Base-by-base conservation (phyloP, 1,140 invertebrate genomes). In the Lepeophtheirus salmonis region DNA sequence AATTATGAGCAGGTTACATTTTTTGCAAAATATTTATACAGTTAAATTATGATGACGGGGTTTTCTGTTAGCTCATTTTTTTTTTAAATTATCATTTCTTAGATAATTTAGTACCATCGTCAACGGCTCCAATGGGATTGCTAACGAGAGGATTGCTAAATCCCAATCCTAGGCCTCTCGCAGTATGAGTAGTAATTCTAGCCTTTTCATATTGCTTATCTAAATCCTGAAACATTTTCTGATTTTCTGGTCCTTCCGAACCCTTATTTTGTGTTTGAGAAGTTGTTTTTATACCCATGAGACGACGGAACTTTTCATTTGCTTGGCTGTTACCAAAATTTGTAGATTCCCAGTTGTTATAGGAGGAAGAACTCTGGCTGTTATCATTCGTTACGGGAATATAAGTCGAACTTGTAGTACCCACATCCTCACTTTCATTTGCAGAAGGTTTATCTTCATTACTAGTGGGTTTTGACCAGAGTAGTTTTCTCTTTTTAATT, bases 201-300 rank as follows among this genome's bases (percentile, higher is more conserved):
- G 75, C 76, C 66, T 72, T 71, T 62, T 76, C 71, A 64, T 78
- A 78, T 62, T 78, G 75, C 59, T 73, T 69, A 63, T 77, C 75
- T 49, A 77, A 66, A 55, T 72, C 66, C 3, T 68, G 60, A 64
- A 78, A 77, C 3, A 77, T 64, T 64, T 58, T 58, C 10, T 12
- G 10, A 10, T 14, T 26, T 12, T 18, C 26, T 48, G 2, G 18
- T 3, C 41, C 41, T n/a, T 16, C 13, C 6, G 41, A 12, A 12
- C 10, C 14, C 6, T 49, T 26, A 16, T 24, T 41, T 41, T n/a
- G 6, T 6, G 30, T n/a, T n/a, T 6, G n/a, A 41, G 30, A 41
- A n/a, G 30, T 10, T 41, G 30, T 10, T 63, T 73, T 74, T 3
- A 76, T 73, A 22, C 74, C 74, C 73, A 76, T 75, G 25, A 76